Percentiles rank a stretch among this genome's conserved stretches.
Conservation (phyloP, 2,113 vertebrate genomes). For the Peucedramus taeniatus region DNA sequence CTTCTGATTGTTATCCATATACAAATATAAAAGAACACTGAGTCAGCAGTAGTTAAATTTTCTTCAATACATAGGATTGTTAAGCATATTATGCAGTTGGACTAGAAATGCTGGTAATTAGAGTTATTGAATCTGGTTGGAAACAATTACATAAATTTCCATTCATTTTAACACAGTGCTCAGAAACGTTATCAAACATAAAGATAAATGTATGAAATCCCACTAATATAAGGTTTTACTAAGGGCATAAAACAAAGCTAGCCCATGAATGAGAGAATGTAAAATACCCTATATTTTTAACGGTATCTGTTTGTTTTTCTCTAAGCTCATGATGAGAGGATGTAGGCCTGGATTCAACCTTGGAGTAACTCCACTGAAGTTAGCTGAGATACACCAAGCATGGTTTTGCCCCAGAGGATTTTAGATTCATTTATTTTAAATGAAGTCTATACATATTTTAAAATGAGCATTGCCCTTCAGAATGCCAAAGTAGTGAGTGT, state of each 20-base stretch:
- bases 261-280: neutral
- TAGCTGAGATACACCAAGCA: neutral
- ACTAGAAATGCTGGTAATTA: neutral
- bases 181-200: slow-evolving; percentile 15
- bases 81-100: neutral
- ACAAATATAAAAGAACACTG: neutral
- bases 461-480: slow-evolving; percentile 48
- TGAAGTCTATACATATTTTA: slow-evolving; percentile 57
- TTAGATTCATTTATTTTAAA: slow-evolving; percentile 52
- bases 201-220: neutral
- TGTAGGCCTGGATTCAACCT: neutral
- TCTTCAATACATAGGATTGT: neutral
- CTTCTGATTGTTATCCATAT: neutral
- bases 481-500: slow-evolving; percentile 10
- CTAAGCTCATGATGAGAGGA: neutral
- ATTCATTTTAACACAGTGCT: neutral
- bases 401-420: slow-evolving; percentile 2
- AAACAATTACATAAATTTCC: neutral
- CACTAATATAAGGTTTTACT: neutral
- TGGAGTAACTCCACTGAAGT: neutral
- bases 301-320: neutral
- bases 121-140: slow-evolving; percentile 2
- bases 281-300: neutral
- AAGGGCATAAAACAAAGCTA: neutral
- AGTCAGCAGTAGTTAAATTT: neutral